These are phyloP conservation scores for Paramuricea clavata DNA, from an alignment of 92 coral and sea anemone genomes.

Conservation along the genomic window DNA sequence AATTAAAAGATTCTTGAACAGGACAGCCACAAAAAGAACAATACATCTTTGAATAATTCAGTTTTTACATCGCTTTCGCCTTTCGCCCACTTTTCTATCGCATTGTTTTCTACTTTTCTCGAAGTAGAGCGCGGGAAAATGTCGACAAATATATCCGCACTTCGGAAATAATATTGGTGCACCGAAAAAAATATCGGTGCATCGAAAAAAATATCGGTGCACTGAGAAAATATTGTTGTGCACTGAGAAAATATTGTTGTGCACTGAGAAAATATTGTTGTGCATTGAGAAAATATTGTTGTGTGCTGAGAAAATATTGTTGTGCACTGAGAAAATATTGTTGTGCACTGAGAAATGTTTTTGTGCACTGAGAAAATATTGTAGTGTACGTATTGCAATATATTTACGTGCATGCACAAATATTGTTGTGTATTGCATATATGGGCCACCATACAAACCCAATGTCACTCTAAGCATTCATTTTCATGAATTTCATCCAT, in stretches of 20 bases:
- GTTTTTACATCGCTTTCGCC: background rate
- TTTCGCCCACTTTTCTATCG: background rate
- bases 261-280: constrained; percentile 18
- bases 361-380: constrained; percentile 12
- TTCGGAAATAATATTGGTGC: background rate
- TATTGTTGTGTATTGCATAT: constrained; percentile 40
- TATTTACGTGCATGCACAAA: background rate
- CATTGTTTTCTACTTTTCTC: background rate
- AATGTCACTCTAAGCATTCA: too few species aligned
- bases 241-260: constrained; percentile 33
- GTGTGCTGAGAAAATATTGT: constrained; percentile 14
- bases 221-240: constrained; percentile 31
- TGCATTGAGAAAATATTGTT: constrained; percentile 10
- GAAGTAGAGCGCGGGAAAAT: too few species aligned
- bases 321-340: constrained; percentile 24
- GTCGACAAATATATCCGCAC: background rate
- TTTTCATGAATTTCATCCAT: too few species aligned
- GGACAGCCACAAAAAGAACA: constrained; percentile 23
- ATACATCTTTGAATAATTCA: constrained; percentile 25
- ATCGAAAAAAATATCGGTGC: constrained; percentile 25
- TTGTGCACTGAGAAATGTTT: constrained; percentile 27
- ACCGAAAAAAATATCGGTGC: constrained; percentile 1
- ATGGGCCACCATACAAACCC: constrained; percentile 12
- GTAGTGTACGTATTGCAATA: background rate
- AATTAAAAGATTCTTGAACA: constrained; percentile 6